Evolutionary conservation across 2,797 vertebrate species (phyloP), one percentile per base, ranked within the genome.

Genomic region (Aulostomus chinensis): DNA sequence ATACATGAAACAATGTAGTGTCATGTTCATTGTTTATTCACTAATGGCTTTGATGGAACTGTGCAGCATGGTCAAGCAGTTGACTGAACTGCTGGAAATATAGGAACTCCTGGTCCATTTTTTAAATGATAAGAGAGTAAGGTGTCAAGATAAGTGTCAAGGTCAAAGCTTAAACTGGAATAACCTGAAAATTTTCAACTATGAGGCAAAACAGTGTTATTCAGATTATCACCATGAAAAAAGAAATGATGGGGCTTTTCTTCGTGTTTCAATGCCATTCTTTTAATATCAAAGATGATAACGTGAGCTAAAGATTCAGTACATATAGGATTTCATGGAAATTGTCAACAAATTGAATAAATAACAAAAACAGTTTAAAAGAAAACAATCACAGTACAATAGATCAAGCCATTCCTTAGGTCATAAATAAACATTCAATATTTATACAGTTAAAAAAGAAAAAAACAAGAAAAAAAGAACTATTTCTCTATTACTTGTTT

Each of bases 361-460:
- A 80, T 73, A 68, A 84, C 68, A 67, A 56, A 68, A 89, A 68
- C 70, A 71, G 56, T 61, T 65, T 68, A 22, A 63, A 85, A 81
- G 51, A 21, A 63, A 85, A 81, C 51, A 21, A 73, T 57, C 72
- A 86, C 78, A 83, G 66, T 86, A 87, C 81, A 58, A 75, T 68
- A 87, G 84, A 86, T 83, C 76, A 83, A 87, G 85, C 80, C 78
- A 89, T 89, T 88, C 84, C 81, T 78, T 76, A 76, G 71, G 67
- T 80, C 58, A 73, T 73, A 80, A 83, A 88, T 83, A 81, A 84
- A 82, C 75, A 79, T 79, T 78, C 75, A 84, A 51, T 81, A 76
- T 87, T 75, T 72, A 65, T 74, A 86, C 63, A 59, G 65, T 55
- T 60, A 40, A 52, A 40, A 41, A 55, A 47, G 40, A 18, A 0